Base-by-base conservation (phyloP, 2,888 invertebrate species). In the Atherix ibis region DNA sequence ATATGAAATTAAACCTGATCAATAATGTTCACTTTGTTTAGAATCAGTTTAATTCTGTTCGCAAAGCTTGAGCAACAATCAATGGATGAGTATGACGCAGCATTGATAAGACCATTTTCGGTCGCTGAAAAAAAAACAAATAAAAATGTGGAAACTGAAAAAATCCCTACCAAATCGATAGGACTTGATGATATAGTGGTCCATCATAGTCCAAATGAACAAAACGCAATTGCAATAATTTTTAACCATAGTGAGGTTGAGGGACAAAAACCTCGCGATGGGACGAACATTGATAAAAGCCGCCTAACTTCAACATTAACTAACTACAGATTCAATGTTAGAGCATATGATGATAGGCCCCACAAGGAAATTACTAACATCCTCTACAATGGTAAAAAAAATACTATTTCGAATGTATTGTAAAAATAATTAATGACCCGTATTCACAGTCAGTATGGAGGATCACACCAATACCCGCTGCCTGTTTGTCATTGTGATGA, bases 391-490 rank as follows among this genome's bases (percentile, higher is more conserved):
- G 58, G 71, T 72, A 18, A 26, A 19, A 24, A 22, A 8, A 22
- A 6, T 12, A 8, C 16, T 15, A 19, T 32, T 4, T 9, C 13
- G 4, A n/a, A 36, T n/a, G n/a, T n/a, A n/a, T n/a, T n/a, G 8
- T 24, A n/a, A n/a, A n/a, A n/a, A n/a, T n/a, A n/a, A n/a, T n/a
- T n/a, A n/a, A n/a, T n/a, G n/a, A n/a, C n/a, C 3, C 24, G 27
- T 40, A 31, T 24, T 15, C 55, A 51, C 41, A 66, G 66, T 56
- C 38, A 50, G 64, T 9, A 44, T 46, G 27, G 59, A 63, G 45
- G 70, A 76, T 54, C 71, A 75, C 51, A 55, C 56, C 13, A 52
- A 70, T 40, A 60, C 61, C 27, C 75, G 75, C 53, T 74, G 75
- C 49, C 62, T 78, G 35, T 53, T 67, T 2, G 57, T 73, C 41